Evolutionary conservation across 2,113 vertebrate species (phyloP), one percentile per base, ranked within the genome.

Genomic region (Phrynosoma platyrhinos): DNA sequence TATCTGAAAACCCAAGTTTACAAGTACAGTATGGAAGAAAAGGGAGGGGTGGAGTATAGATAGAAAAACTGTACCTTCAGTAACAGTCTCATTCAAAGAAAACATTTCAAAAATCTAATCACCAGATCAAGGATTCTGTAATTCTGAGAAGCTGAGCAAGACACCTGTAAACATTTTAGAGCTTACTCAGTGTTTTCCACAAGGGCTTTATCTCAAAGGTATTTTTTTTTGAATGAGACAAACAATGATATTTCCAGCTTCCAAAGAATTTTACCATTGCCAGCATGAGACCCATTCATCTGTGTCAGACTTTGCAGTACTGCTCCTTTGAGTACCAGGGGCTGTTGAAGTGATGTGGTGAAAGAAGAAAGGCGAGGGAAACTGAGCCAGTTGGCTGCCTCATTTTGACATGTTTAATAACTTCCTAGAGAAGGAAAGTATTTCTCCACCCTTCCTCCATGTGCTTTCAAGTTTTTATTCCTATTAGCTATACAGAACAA

Each of bases 21-120:
- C 78, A 66, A 81, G 53, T 14, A 82, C 8, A 74, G 18, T 84
- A 16, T 12, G 52, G 90, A 88, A 87, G 55, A 64, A 4, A 12
- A 64, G 0, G 12, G 3, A 6, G 18, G 30, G 68, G 30, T 20
- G 68, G 10, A 16, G 20, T 7, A 71, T n/a, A 42, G 30, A 55
- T 71, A 72, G 83, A 42, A 71, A 79, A 47, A 69, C 25, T 83
- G 14, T 3, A 30, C 55, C 69, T 88, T 85, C 75, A 9, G 16
- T 85, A 93, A 91, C 8, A 64, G 5, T 81, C 47, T 62, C 0
- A 0, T 85, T 91, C 91, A 79, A 90, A 87, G 12, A n/a, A 76
- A 72, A 75, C 1, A 9, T 83, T 82, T 79, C 1, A 13, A 79
- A 42, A 77, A 77, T 30, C 55, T 21, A 47, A 0, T 0, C 27